Evolutionary conservation across 2,888 invertebrate species (phyloP), one percentile per base, ranked within the genome.

Genomic region (Hedychridium roseum): DNA sequence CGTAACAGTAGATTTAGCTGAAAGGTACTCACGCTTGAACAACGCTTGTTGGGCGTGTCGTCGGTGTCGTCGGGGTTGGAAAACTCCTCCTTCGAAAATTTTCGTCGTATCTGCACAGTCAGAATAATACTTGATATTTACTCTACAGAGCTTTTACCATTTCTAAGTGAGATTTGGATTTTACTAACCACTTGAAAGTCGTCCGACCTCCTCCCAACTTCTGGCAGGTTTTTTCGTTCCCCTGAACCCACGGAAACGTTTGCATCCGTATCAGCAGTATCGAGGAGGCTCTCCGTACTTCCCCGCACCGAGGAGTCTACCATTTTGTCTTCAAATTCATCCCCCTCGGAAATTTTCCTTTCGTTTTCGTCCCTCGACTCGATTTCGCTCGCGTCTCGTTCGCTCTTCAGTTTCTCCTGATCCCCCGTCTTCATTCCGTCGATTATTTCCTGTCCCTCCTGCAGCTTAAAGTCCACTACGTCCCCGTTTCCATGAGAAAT

Each of bases 51-150:
- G 0, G 64, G 70, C 7, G 66, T 64, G n/a, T 75, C 76, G 14
- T 76, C 76, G 9, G 73, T 76, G 37, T 78, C 78, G 26, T 78
- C 78, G 3, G 74, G 64, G 52, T 76, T 77, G 2, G 73, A 74
- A n/a, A 71, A 66, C 43, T 78, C 78, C 40, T 78, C 76, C 41
- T 76, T 78, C 0, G 70, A 72, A 26, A 72, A 66, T 49, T 76
- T 74, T 30, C 76, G 62, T 34, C 66, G 63, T 2, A 72, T 45
- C 73, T 74, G 37, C 6, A 50, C 43, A 37, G 39, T 31, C 32
- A 36, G 20, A 43, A 15, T 7, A 4, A 32, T 32, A n/a, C 21
- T 6, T 9, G 5, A 23, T 9, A 9, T 6, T 23, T 9, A 20
- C 34, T 17, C 14, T 7, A 23, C 9, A 23, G 23, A 23, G 9